Conservation (phyloP, 2,888 invertebrate genomes). For the Athripsodes cinereus region DNA sequence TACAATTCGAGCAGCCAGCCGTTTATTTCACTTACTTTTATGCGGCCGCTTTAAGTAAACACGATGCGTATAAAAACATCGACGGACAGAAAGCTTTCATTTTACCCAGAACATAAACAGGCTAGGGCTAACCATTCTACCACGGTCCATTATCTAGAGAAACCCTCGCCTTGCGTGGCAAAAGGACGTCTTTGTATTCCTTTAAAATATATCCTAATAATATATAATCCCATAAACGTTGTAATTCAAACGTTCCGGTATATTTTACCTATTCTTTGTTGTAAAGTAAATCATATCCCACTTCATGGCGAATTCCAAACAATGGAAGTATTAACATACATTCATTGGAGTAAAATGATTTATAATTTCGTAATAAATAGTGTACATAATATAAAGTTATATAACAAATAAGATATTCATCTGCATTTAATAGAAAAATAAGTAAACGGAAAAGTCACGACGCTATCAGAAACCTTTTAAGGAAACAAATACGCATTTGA, state of each 20-base stretch:
- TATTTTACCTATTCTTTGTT: background rate
- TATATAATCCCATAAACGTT: background rate
- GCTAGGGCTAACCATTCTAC: background rate
- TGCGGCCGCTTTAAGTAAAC: constrained; percentile 24
- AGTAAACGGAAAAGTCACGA: no score
- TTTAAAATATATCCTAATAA: background rate
- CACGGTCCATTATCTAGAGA: background rate
- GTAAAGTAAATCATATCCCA: no score
- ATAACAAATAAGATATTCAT: no score
- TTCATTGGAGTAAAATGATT: no score
- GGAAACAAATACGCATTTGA: no score
- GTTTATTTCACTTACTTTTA: constrained; percentile 27
- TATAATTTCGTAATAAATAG: no score
- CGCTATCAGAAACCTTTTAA: no score
- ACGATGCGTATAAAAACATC: constrained; percentile 19
- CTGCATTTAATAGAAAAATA: no score
- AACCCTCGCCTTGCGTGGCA: background rate
- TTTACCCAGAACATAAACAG: constrained; percentile 4
- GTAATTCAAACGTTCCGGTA: background rate
- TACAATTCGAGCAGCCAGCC: constrained; percentile 23
- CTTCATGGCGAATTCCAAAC: background rate
- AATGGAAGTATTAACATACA: background rate
- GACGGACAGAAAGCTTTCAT: constrained; percentile 12
- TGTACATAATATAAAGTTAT: no score
- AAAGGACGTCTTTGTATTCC: background rate